Conservation (phyloP, 2,797 vertebrate species). For the Oreochromis grahami region DNA sequence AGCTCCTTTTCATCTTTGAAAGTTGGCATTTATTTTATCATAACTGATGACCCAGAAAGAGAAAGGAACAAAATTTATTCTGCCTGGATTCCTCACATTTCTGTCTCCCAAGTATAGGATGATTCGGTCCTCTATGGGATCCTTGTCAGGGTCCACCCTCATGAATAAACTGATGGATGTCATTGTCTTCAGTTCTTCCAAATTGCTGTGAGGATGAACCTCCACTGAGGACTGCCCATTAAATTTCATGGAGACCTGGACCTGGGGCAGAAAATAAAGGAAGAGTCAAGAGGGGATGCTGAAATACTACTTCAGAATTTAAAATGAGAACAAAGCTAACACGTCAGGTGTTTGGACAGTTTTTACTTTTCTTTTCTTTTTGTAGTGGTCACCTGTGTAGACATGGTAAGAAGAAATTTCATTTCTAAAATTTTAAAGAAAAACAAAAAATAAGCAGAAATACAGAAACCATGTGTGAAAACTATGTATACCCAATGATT, state of each 20-base stretch:
- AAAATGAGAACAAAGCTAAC: neutral
- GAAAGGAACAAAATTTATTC: neutral
- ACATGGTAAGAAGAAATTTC: neutral
- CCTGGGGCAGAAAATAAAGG: slow-evolving; percentile 64
- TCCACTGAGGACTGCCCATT: slow-evolving; percentile 90
- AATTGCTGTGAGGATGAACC: slow-evolving; percentile 83
- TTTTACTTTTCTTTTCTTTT: neutral
- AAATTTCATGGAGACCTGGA: slow-evolving; percentile 98
- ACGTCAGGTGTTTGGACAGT: neutral
- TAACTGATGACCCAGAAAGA: neutral
- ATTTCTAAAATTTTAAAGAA: neutral
- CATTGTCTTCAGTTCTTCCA: slow-evolving; percentile 89
- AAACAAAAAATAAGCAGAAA: neutral
- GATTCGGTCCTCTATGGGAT: slow-evolving; percentile 84
- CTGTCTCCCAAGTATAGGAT: slow-evolving; percentile 93
- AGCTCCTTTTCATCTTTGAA: slow-evolving; percentile 21
- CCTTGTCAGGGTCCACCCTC: slow-evolving; percentile 79
- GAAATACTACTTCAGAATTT: neutral
- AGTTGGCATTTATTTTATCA: neutral
- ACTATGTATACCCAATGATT: neutral
- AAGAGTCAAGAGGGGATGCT: neutral
- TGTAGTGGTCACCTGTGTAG: neutral
- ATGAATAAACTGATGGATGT: slow-evolving; percentile 93
- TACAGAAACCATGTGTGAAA: neutral
- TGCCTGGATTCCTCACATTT: slow-evolving; percentile 77